phyloP scores from a whole-genome alignment of 2,113 vertebrate species.

The Pterocles gutturalis region DNA sequence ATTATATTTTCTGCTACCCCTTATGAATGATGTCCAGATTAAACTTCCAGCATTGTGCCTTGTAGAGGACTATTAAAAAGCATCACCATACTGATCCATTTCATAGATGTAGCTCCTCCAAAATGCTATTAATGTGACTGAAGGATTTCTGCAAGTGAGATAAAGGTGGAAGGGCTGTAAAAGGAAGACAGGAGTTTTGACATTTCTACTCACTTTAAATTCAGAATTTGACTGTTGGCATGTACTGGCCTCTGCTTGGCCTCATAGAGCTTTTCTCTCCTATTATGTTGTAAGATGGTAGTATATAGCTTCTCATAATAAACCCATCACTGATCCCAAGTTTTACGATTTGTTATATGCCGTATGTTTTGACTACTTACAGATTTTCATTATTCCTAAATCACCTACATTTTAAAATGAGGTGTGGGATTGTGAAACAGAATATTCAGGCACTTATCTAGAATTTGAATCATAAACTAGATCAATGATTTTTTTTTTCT shows the following conservation, averaged over 20 bases:
- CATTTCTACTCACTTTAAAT: background rate
- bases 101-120: background rate
- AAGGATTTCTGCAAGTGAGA: background rate
- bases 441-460: conserved; percentile 28
- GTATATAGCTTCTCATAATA: background rate
- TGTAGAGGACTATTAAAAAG: background rate
- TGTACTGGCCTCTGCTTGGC: background rate
- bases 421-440: conserved; percentile 28
- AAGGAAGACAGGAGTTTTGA: background rate
- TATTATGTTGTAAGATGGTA: background rate
- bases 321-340: background rate
- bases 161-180: background rate
- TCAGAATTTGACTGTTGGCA: background rate
- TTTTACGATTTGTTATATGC: background rate
- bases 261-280: background rate
- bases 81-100: background rate
- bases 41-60: background rate
- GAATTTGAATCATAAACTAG: conserved; percentile 53
- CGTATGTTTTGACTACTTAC: background rate
- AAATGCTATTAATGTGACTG: background rate
- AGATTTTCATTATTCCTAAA: conserved; percentile 51
- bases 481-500: background rate
- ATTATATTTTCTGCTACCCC: background rate
- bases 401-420: conserved; percentile 47
- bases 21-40: background rate